Base-by-base conservation (phyloP, 1,140 invertebrate genomes). In the Mercenaria mercenaria region DNA sequence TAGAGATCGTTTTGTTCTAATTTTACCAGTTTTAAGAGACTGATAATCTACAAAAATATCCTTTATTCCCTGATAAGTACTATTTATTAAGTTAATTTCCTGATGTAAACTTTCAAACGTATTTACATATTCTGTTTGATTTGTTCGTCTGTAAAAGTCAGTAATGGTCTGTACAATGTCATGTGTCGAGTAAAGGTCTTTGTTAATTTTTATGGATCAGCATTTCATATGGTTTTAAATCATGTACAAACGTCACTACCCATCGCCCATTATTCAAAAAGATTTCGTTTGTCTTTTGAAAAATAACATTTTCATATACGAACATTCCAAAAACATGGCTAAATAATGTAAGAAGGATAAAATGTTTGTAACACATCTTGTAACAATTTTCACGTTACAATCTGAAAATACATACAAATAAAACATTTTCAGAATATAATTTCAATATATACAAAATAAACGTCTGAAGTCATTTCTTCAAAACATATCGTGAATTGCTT, bases 241-340 rank as follows among this genome's bases (percentile, higher is more conserved):
- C 69, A 39, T 69, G 13, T 3, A 87, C 56, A 76, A 87, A 43
- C 23, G 84, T n/a, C 1, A 87, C 50, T 32, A 87, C 26, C 84
- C 72, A 87, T 37, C 23, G 11, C 20, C 20, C 11, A 50, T 56
- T 43, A 52, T 2, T 59, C 0, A 18, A 11, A 10, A 1, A 37
- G 15, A 81, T 43, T 34, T 87, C 84, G 41, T 77, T 77, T 29
- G 34, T n/a, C n/a, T 79, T 87, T 4, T 87, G 3, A 80, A 88
- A 88, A 29, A 69, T n/a, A 26, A 88, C 86, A 88, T 69, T 80
- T 32, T 88, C 74, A 13, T 69, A 0, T 20, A 67, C n/a, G 6
- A 18, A 23, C 4, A 74, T 8, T 11, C 2, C 37, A 74, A 34
- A 69, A 8, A 26, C 8, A 34, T 69, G 34, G 64, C 64, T 69